Evolutionary conservation across 2,888 invertebrate species (phyloP), one percentile per base, ranked within the genome.

Genomic region (Athalia cordata): DNA sequence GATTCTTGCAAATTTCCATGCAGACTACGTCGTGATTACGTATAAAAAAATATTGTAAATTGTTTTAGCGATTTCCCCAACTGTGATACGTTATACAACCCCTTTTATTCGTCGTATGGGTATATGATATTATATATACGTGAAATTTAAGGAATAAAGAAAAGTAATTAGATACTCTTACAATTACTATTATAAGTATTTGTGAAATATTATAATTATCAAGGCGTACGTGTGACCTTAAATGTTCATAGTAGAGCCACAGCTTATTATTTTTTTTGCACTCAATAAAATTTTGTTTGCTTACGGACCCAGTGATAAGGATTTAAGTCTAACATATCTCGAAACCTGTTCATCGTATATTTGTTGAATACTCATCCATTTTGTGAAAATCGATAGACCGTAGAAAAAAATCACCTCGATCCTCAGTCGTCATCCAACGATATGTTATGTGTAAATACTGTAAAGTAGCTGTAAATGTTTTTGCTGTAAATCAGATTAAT

Each of bases 391-490:
- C 29, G 29, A 29, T 29, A 76, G 50, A 77, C 77, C 49, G 66
- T 50, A 13, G 75, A 55, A 62, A 77, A 74, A n/a, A 79, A 77
- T 29, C 29, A 64, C 77, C 62, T 49, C 79, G 66, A 61, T 79
- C 78, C 77, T 80, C 75, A 79, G 74, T 79, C 75, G 80, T 80
- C 81, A 70, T 72, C 80, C 79, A 81, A 81, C 76, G 79, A 80
- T 80, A 80, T 80, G 80, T 81, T 80, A 80, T 81, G 80, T 80
- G 79, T 80, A 79, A 70, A 80, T 79, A 79, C 78, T 81, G 80
- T 83, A 81, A 81, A 79, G 81, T 82, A 82, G 83, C 70, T 83
- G 81, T 82, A 82, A 80, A 82, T 82, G 80, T 81, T 80, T 80
- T 74, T 81, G 76, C 81, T 83, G 82, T 83, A 82, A 83, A 83